These are phyloP conservation scores for Diplosoma virens DNA, from an alignment of 23 tunicate species.

Conservation along the genomic window DNA sequence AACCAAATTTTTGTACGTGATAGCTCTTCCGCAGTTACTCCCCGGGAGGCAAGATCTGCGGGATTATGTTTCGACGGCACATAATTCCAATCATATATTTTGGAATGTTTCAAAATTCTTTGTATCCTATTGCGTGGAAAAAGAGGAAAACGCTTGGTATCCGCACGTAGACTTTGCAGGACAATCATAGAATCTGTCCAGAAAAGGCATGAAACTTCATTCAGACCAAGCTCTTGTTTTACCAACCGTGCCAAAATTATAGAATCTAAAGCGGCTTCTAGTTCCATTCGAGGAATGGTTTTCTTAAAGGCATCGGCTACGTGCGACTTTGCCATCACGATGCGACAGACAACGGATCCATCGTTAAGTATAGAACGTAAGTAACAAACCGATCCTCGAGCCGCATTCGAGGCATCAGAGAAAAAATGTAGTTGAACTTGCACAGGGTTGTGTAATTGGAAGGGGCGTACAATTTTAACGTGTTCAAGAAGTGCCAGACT, in stretches of 20 bases:
- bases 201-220: not conserved
- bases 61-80: slow-evolving; percentile 7
- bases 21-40: not conserved
- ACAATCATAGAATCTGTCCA: slow-evolving; percentile 37
- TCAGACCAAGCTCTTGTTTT: not conserved
- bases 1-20: not conserved
- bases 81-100: slow-evolving; percentile 17
- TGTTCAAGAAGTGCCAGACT: not conserved
- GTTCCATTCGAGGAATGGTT: not conserved
- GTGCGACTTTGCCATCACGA: slow-evolving; percentile 29
- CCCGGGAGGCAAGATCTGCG: slow-evolving; percentile 15
- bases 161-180: not conserved
- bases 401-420: slow-evolving; percentile 15
- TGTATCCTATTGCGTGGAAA: slow-evolving; percentile 10
- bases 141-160: slow-evolving; percentile 2
- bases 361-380: not conserved
- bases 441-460: not conserved
- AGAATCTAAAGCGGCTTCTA: too few relatives aligned
- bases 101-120: not conserved
- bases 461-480: slow-evolving; percentile 1
- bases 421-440: slow-evolving; percentile 2
- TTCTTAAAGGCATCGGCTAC: too few relatives aligned
- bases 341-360: not conserved
- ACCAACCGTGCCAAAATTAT: not conserved
- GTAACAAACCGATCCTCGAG: slow-evolving; percentile 25